Conservation (phyloP, 2,888 invertebrate genomes). For the Drosophila mimica region DNA sequence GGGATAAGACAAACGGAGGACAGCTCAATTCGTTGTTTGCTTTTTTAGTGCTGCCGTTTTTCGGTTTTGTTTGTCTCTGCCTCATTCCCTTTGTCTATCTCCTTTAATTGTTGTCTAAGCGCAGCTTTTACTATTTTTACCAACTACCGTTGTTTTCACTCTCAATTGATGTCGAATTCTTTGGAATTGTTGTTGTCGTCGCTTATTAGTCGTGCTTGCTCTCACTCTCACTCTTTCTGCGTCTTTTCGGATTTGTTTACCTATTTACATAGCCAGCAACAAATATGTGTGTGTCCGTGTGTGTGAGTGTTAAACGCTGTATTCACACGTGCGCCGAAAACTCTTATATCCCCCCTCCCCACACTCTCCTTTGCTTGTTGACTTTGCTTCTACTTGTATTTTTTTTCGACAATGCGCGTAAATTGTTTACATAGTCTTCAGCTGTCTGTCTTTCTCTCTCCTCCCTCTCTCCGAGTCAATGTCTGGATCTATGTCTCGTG, state of each 20-base stretch:
- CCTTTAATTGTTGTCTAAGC: slow-evolving; percentile 6
- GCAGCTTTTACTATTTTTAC: slow-evolving; percentile 33
- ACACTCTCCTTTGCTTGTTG: slow-evolving; percentile 32
- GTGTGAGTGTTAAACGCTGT: slow-evolving; percentile 43
- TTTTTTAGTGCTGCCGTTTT: slow-evolving; percentile 38
- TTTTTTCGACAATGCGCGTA: slow-evolving; percentile 51
- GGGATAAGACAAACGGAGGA: slow-evolving; percentile 30
- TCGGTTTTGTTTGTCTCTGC: slow-evolving; percentile 27
- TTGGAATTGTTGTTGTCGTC: slow-evolving; percentile 3
- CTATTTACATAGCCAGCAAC: slow-evolving; percentile 74
- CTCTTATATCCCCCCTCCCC: slow-evolving; percentile 5
- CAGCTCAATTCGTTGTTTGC: slow-evolving; percentile 51
- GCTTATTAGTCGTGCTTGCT: slow-evolving; percentile 30
- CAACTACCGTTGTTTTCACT: slow-evolving; percentile 59
- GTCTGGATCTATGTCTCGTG: neutral
- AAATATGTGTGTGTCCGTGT: slow-evolving; percentile 47
- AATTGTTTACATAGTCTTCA: slow-evolving; percentile 58
- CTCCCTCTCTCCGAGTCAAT: neutral
- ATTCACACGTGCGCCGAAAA: slow-evolving; percentile 66
- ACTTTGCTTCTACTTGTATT: slow-evolving; percentile 45
- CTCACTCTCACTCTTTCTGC: slow-evolving; percentile 21
- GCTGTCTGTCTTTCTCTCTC: neutral
- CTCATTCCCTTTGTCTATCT: neutral
- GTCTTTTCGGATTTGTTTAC: slow-evolving; percentile 59
- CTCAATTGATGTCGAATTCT: slow-evolving; percentile 61